phyloP scores from a whole-genome alignment of 2,113 vertebrate genomes.

The Halcyon senegalensis region DNA sequence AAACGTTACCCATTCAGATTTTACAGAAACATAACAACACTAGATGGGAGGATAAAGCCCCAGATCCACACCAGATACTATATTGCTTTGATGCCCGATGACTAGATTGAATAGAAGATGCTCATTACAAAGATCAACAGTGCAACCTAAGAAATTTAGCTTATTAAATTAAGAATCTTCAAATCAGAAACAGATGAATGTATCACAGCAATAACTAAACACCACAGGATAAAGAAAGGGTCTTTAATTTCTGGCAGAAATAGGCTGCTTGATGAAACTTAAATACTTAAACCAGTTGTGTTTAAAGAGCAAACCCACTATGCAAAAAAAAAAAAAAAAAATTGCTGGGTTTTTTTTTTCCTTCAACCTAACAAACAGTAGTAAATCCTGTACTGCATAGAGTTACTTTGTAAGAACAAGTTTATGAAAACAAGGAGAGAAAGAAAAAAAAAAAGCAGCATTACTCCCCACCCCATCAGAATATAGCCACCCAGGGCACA shows the following conservation, averaged over 20 bases:
- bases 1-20: background rate
- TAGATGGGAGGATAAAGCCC: background rate
- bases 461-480: conserved; percentile 5
- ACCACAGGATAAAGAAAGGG: background rate
- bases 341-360: background rate
- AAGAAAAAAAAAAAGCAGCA: conserved; percentile 7
- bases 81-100: conserved; percentile 50
- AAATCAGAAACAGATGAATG: background rate
- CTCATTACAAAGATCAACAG: background rate
- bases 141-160: background rate
- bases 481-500: background rate
- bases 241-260: background rate
- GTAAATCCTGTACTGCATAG: conserved; percentile 46
- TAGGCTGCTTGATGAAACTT: background rate
- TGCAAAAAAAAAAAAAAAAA: background rate
- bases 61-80: background rate
- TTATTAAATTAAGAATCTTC: background rate
- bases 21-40: background rate
- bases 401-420: conserved; percentile 24
- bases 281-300: background rate
- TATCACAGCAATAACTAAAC: background rate
- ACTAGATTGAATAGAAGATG: background rate
- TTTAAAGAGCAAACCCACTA: background rate
- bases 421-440: background rate
- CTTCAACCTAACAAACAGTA: background rate